Percentiles rank a stretch among this genome's conserved stretches.
These are phyloP conservation scores for Spatulosminthurus flaviceps DNA, from an alignment of 2,888 invertebrate genomes.

Conservation along the genomic window DNA sequence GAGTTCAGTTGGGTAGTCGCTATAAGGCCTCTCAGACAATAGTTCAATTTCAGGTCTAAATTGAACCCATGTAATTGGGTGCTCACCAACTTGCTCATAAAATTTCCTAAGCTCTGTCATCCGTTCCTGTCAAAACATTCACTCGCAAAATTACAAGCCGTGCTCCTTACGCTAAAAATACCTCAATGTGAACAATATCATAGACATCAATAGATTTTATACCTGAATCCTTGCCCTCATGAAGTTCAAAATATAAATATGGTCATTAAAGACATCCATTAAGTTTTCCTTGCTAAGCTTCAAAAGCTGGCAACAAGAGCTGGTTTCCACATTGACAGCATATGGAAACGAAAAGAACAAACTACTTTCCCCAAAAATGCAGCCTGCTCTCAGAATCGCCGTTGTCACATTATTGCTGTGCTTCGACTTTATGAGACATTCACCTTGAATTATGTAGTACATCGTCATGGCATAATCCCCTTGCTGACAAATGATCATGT, in stretches of 20 bases:
- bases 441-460: slow-evolving; percentile 62
- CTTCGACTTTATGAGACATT: slow-evolving; percentile 57
- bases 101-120: slow-evolving; percentile 50
- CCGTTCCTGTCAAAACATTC: slow-evolving; percentile 36
- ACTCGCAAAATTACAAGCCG: too few relatives aligned
- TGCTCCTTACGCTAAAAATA: too few relatives aligned
- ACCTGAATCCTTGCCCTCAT: slow-evolving; percentile 47
- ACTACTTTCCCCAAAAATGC: slow-evolving; percentile 59
- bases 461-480: slow-evolving; percentile 56
- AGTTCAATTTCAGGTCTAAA: slow-evolving; percentile 31
- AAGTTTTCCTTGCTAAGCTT: slow-evolving; percentile 55
- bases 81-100: slow-evolving; percentile 49
- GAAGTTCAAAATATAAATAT: slow-evolving; percentile 50
- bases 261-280: slow-evolving; percentile 49
- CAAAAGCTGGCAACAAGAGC: slow-evolving; percentile 60
- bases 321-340: slow-evolving; percentile 57
- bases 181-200: too few relatives aligned
- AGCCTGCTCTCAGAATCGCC: slow-evolving; percentile 57
- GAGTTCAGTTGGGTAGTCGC: slow-evolving; percentile 25
- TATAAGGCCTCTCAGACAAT: slow-evolving; percentile 24
- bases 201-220: too few relatives aligned
- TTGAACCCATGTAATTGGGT: slow-evolving; percentile 53
- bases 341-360: slow-evolving; percentile 60
- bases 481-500: slow-evolving; percentile 59
- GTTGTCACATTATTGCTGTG: slow-evolving; percentile 50